A percentile compares a stretch with the other conserved stretches of the same genome.
Conservation (phyloP, 1,140 invertebrate genomes). For the Polyergus mexicanus region DNA sequence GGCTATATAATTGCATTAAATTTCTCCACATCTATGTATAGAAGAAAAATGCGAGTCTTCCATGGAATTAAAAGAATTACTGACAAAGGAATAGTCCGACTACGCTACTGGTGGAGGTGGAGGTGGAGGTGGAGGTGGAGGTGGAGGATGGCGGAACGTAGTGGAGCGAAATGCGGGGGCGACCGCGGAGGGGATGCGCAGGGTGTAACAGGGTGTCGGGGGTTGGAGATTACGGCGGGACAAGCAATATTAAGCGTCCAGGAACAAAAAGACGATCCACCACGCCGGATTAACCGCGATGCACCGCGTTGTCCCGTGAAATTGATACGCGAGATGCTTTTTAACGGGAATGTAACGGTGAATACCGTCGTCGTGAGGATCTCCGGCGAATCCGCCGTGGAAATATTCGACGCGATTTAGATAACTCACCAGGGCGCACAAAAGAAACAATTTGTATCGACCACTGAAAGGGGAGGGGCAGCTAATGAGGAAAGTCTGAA, state of each 20-base stretch:
- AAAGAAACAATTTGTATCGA: slow-evolving; percentile 68
- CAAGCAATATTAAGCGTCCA: slow-evolving; percentile 84
- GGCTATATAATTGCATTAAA: not conserved
- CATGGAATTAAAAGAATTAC: slow-evolving; percentile 31
- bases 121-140: slow-evolving; percentile 13
- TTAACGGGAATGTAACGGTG: slow-evolving; percentile 70
- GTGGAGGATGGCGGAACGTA: slow-evolving; percentile 41
- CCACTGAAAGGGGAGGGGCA: not conserved
- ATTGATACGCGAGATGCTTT: slow-evolving; percentile 84
- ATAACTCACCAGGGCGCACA: slow-evolving; percentile 68
- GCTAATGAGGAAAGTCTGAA: slow-evolving; percentile 74
- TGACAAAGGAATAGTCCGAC: slow-evolving; percentile 58
- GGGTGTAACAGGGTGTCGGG: slow-evolving; percentile 70
- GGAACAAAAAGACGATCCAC: slow-evolving; percentile 84
- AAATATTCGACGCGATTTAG: slow-evolving; percentile 78
- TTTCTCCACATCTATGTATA: slow-evolving; percentile 33
- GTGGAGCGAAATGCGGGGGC: slow-evolving; percentile 66
- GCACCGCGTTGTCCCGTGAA: slow-evolving; percentile 84
- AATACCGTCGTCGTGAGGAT: slow-evolving; percentile 30
- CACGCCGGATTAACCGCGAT: slow-evolving; percentile 81
- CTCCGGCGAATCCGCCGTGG: slow-evolving; percentile 51
- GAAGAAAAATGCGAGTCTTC: slow-evolving; percentile 17
- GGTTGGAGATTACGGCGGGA: slow-evolving; percentile 81
- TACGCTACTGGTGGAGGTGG: slow-evolving; percentile 56
- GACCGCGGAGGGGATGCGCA: slow-evolving; percentile 38